phyloP scores from a whole-genome alignment of 2,797 vertebrate species.

The Monodelphis domestica region DNA sequence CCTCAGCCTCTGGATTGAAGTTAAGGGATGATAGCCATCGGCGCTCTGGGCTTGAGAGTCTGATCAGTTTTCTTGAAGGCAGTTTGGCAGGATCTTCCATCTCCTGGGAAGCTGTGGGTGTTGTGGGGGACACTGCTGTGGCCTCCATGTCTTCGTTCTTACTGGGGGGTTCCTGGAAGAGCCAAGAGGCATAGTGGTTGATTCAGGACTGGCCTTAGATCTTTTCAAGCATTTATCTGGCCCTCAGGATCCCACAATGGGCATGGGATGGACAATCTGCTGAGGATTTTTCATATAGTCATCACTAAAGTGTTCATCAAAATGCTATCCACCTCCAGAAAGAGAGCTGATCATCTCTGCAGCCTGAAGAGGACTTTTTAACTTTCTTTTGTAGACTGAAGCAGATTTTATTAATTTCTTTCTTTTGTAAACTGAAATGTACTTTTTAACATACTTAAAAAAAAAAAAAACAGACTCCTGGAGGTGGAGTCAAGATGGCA shows the following conservation, averaged over 20 bases:
- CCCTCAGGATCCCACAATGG: background rate
- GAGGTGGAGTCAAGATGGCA: too few species aligned
- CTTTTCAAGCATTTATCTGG: background rate
- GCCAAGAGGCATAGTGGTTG: conserved; percentile 25
- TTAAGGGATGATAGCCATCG: conserved; percentile 65
- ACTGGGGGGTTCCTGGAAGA: conserved; percentile 62
- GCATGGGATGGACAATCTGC: background rate
- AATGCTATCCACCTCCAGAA: background rate
- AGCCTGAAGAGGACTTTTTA: background rate
- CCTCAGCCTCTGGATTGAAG: conserved; percentile 42
- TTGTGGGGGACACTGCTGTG: background rate
- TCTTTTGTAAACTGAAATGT: too few species aligned
- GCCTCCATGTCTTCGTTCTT: background rate
- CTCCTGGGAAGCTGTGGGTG: background rate
- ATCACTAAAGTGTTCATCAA: background rate
- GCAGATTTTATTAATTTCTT: background rate
- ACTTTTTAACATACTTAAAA: too few species aligned
- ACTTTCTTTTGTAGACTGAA: background rate
- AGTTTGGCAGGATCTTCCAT: conserved; percentile 28
- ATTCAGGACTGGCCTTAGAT: background rate
- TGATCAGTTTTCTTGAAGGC: conserved; percentile 63
- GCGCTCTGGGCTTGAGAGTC: conserved; percentile 72
- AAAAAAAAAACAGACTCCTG: too few species aligned
- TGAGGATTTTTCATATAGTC: background rate
- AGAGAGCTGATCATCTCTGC: background rate